These are phyloP conservation scores for Stigmatopora argus DNA, from an alignment of 2,113 vertebrate species.

Conservation along the genomic window DNA sequence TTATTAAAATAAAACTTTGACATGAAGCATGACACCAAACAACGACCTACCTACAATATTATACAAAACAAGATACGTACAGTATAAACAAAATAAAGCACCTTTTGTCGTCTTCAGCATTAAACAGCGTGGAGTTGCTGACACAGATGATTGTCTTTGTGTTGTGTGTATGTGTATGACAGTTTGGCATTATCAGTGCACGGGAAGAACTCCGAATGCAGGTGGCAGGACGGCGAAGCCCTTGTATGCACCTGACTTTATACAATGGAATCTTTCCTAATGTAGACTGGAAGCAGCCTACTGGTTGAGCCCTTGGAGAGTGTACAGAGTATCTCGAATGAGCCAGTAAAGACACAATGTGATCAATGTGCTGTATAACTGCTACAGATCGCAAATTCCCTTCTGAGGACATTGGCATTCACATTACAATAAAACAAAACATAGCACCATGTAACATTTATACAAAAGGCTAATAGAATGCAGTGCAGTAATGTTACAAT, in stretches of 20 bases:
- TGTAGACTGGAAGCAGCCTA: conserved; percentile 52
- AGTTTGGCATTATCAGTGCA: conserved; percentile 85
- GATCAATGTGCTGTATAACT: conserved; percentile 60
- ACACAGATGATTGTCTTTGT: conserved; percentile 76
- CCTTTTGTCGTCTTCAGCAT: conserved; percentile 71
- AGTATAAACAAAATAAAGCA: conserved; percentile 84
- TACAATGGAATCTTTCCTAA: conserved; percentile 64
- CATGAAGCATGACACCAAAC: conserved; percentile 85
- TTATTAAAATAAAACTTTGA: conserved; percentile 96
- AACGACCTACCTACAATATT: conserved; percentile 84
- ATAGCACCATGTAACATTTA: conserved; percentile 92
- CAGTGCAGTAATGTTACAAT: conserved; percentile 77
- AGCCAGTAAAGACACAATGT: conserved; percentile 70
- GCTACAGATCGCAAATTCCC: conserved; percentile 72
- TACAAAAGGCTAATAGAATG: conserved; percentile 76
- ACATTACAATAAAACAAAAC: conserved; percentile 84
- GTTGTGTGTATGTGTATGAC: conserved; percentile 56
- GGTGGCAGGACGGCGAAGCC: conserved; percentile 70
- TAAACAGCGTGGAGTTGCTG: conserved; percentile 75
- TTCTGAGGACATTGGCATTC: conserved; percentile 83
- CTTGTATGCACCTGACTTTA: conserved; percentile 82
- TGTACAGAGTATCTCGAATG: conserved; percentile 65
- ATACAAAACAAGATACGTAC: conserved; percentile 86
- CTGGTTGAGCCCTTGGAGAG: conserved; percentile 55
- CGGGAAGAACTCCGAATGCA: conserved; percentile 77